A percentile compares a stretch with the other conserved stretches of the same genome.
phyloP scores from a whole-genome alignment of 2,797 vertebrate species.

The Microcaecilia unicolor region DNA sequence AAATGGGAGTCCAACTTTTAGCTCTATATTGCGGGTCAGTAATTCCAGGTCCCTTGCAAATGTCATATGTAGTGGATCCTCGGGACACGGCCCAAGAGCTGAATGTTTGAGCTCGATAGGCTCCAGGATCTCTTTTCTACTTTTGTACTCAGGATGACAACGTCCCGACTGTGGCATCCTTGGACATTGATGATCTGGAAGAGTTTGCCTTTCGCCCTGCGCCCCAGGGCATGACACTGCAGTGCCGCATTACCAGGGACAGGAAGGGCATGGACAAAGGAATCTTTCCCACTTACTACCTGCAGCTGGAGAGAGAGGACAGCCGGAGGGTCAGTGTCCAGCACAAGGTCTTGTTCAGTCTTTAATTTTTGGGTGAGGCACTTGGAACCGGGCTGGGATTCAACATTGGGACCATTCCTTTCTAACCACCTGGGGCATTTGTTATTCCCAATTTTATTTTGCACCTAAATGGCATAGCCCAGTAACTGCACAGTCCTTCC shows the following conservation, averaged over 20 bases:
- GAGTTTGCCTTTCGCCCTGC: constrained; percentile 64
- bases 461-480: no score
- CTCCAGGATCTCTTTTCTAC: background rate
- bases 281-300: constrained; percentile 79
- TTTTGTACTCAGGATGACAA: constrained; percentile 16
- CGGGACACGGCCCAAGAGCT: background rate
- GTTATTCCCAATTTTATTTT: no score
- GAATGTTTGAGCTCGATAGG: background rate
- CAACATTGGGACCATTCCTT: no score
- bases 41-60: no score
- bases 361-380: no score
- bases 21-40: no score
- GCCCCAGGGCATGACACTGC: constrained; percentile 51
- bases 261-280: constrained; percentile 74
- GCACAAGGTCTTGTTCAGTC: no score
- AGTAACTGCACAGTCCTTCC: no score
- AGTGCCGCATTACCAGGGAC: constrained; percentile 74
- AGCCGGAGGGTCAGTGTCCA: constrained; percentile 67
- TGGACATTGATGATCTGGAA: constrained; percentile 61
- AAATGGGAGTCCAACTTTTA: no score
- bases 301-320: constrained; percentile 74
- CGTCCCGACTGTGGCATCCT: constrained; percentile 11
- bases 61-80: background rate
- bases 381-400: no score
- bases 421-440: no score